Base-by-base conservation (phyloP, 2,797 vertebrate genomes). In the Chaetophractus vellerosus region DNA sequence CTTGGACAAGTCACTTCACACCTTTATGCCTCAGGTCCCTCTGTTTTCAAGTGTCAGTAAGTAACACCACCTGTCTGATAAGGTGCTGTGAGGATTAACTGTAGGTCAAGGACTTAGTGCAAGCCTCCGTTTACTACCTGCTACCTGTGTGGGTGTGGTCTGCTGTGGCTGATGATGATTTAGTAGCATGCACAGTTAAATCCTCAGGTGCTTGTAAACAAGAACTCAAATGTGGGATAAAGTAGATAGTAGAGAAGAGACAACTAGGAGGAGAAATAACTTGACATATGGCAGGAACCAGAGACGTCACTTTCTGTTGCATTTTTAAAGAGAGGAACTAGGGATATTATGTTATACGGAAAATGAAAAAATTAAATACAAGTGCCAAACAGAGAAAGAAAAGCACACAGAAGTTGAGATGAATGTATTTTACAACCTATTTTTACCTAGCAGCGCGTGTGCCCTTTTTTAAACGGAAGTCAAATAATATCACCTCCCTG, bases 11-110 rank as follows among this genome's bases (percentile, higher is more conserved):
- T 89, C n/a, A 88, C 26, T 71, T 36, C 50, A 4, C 38, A 57
- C 4, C 23, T n/a, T 75, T 55, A 88, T 95, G 55, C 38, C n/a
- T 88, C 63, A 23, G 31, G 55, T 95, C 74, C 48, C 28, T 84
- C 48, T 74, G 14, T 12, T 82, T 79, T 82, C 50, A 85, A 63
- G 68, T 50, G 31, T 76, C 63, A 50, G 31, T 45, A 59, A 55
- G 48, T 71, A 74, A 71, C 1, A 61, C 0, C 90, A 33, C 41
- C 64, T 72, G 8, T 75, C 18, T 66, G 52, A 57, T 48, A 76
- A 71, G 33, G 10, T 87, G 28, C 28, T 69, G 6, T 31, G 31
- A 92, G 63, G n/a, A 81, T 90, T 69, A 87, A 41, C 23, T 24
- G 72, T n/a, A 31, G 63, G 1, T 69, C 55, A 78, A 68, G 6